phyloP scores from a whole-genome alignment of 2,797 vertebrate species.

The Chloroceryle amazona region DNA sequence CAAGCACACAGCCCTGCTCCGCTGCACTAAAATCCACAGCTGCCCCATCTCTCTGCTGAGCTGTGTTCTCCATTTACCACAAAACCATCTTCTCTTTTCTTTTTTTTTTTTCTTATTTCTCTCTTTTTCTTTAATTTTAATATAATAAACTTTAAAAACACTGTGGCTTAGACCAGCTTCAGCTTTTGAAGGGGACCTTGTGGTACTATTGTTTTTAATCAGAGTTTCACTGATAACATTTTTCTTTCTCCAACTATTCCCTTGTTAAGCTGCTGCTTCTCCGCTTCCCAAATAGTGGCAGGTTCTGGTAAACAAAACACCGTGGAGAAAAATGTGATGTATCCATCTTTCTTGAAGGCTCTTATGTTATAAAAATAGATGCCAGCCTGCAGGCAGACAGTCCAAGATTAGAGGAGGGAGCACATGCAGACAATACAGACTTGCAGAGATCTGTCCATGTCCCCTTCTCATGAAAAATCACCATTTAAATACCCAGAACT shows the following conservation, averaged over 20 bases:
- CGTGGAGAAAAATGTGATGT: neutral
- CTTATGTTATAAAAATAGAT: neutral
- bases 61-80: neutral
- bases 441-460: too few species aligned
- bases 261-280: neutral
- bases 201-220: neutral
- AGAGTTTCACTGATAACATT: neutral
- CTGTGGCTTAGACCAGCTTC: neutral
- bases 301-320: neutral
- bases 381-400: neutral
- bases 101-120: neutral
- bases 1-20: neutral
- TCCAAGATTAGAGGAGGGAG: neutral
- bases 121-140: neutral
- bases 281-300: neutral
- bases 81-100: neutral
- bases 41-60: neutral
- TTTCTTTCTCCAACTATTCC: neutral
- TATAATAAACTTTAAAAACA: neutral
- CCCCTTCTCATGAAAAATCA: fast-evolving
- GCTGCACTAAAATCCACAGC: neutral
- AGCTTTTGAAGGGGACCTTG: neutral
- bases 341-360: neutral
- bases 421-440: neutral
- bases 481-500: neutral